These are phyloP conservation scores for Chiloscyllium plagiosum DNA, from an alignment of 2,113 vertebrate species.

Conservation along the genomic window DNA sequence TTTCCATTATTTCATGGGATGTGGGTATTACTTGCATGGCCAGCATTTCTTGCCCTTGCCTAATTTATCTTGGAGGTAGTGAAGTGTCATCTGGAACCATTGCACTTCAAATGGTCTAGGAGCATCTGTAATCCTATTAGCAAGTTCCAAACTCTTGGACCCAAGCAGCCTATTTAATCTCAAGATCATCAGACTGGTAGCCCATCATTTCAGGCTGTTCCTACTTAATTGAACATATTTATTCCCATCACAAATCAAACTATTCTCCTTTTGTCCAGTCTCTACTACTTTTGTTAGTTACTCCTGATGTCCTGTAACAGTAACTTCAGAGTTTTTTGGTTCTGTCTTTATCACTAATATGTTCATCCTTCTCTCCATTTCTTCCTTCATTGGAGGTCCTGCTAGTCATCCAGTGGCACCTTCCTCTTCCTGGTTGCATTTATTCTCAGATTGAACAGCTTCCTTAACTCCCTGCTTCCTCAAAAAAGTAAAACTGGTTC, in stretches of 20 bases:
- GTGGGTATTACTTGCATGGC: not conserved
- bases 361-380: no score
- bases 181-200: not conserved
- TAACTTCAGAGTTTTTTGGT: not conserved
- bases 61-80: not conserved
- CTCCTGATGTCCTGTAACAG: not conserved
- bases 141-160: not conserved
- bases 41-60: not conserved
- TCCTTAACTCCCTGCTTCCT: no score
- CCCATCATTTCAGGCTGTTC: not conserved
- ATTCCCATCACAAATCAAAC: not conserved
- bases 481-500: no score
- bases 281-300: not conserved
- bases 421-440: no score
- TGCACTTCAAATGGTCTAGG: not conserved
- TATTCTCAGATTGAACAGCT: no score
- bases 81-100: not conserved
- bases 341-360: not conserved
- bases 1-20: not conserved
- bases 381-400: no score
- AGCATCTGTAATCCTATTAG: no score
- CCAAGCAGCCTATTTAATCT: not conserved
- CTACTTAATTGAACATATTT: not conserved
- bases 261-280: not conserved
- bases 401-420: no score